phyloP scores from a whole-genome alignment of 2,797 vertebrate genomes.

The Malurus splendens region DNA sequence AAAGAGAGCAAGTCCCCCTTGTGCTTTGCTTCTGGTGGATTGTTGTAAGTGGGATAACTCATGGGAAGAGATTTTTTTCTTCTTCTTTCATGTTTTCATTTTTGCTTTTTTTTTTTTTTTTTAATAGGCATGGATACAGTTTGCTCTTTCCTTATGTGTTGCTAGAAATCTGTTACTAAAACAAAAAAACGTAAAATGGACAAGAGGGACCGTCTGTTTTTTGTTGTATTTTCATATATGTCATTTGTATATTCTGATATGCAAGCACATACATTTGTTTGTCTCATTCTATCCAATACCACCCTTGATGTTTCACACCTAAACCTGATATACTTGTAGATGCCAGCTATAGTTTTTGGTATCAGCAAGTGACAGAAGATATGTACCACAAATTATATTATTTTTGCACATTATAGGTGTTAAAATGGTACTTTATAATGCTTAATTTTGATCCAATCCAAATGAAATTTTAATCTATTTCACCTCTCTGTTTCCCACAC shows the following conservation, averaged over 20 bases:
- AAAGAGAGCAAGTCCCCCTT: background rate
- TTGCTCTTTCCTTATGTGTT: background rate
- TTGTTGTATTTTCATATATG: background rate
- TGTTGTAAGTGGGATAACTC: background rate
- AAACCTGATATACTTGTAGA: background rate
- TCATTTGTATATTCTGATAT: background rate
- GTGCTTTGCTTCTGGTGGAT: background rate
- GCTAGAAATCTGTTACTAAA: background rate
- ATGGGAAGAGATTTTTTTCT: rapidly evolving
- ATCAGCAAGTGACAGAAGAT: background rate
- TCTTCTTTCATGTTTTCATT: rapidly evolving
- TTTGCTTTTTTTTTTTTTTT: background rate
- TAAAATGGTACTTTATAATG: background rate
- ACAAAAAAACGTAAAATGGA: background rate
- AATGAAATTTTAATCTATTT: background rate
- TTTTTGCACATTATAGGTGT: background rate
- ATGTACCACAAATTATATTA: rapidly evolving
- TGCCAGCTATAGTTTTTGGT: background rate
- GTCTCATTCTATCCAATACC: background rate
- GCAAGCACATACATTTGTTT: background rate
- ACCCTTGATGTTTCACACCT: background rate
- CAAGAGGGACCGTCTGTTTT: background rate
- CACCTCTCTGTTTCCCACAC: background rate
- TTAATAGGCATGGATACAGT: background rate
- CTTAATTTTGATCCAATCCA: background rate